Base-by-base conservation (phyloP, 2,888 invertebrate species). In the Tenthredo livida region DNA sequence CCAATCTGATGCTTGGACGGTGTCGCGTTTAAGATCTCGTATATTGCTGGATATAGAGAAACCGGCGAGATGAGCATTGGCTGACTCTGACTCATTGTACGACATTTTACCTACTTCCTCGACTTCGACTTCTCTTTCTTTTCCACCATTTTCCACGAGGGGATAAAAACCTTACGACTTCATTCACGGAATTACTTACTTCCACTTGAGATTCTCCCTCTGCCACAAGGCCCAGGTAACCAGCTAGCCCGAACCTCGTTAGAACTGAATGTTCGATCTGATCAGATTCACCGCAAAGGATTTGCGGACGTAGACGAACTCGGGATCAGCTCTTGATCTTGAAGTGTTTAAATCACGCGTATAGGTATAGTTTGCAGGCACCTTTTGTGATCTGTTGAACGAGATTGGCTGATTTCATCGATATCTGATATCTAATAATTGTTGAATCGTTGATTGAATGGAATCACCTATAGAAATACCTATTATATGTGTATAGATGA, bases 11-110 rank as follows among this genome's bases (percentile, higher is more conserved):
- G 37, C 17, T 43, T 50, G 67, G 67, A 65, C 47, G 78, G 58
- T 58, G 78, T 58, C 78, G 78, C 77, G 77, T 77, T 77, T 77
- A 77, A 77, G 77, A 77, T 17, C 12, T 43, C 4, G 50, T 50
- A 50, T 50, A 50, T 77, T 21, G 50, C 25, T 50, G 77, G 77
- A 50, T 77, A 77, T 77, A 77, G 50, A 77, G 50, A 40, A 77
- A 77, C 47, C 12, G n/a, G 40, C 21, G 9, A 50, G 77, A 77
- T 50, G 77, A 77, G 47, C 47, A 77, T 77, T 17, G 21, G 77
- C 47, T 77, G 77, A 77, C 77, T 47, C 77, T 72, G 72, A 72
- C 77, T 50, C 77, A 77, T 77, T 77, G 77, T 77, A 29, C 77
- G 50, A 77, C 47, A 54, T 77, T 50, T 50, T 37, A 50, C 33